Evolutionary conservation across 92 coral and sea anemone species (phyloP).

Genomic region (Zoanthus solanderi): DNA sequence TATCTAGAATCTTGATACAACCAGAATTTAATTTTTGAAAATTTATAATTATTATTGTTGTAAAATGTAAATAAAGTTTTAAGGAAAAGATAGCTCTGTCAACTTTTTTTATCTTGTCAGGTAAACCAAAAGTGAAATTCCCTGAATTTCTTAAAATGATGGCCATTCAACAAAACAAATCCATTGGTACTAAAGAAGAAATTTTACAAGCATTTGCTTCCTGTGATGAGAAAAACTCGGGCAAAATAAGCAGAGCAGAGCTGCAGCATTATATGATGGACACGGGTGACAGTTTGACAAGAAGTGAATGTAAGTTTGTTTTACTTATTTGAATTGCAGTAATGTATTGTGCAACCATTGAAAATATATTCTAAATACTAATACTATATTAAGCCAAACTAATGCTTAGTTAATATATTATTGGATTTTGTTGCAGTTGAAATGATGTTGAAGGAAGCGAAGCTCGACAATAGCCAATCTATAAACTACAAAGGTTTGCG

Average conservation of each 20-base stretch:
- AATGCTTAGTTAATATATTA: too few species aligned
- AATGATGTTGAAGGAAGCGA: conserved; percentile 34
- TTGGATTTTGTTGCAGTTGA: conserved; percentile 5
- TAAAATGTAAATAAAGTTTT: not conserved
- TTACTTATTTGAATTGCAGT: too few species aligned
- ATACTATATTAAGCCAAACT: too few species aligned
- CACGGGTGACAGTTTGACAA: conserved; percentile 83
- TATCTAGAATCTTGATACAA: too few species aligned
- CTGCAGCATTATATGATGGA: conserved; percentile 80
- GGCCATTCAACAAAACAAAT: conserved; percentile 81
- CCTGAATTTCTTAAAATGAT: conserved; percentile 92
- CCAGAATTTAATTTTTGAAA: too few species aligned
- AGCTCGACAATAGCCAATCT: conserved; percentile 7
- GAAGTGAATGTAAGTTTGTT: conserved; percentile 75
- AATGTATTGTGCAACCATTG: too few species aligned
- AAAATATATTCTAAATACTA: too few species aligned
- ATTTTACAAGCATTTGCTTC: conserved; percentile 87
- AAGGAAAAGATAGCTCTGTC: not conserved
- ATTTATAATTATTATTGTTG: too few species aligned
- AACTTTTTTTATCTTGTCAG: conserved; percentile 38
- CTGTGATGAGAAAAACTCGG: conserved; percentile 75
- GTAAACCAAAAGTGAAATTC: conserved; percentile 76
- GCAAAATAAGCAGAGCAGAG: conserved; percentile 78
- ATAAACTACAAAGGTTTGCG: conserved; percentile 39
- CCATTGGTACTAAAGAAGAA: conserved; percentile 70